Evolutionary conservation across 35 echinoderm and acorn worm genomes (phyloP).

Genomic region (Lytechinus variegatus): DNA sequence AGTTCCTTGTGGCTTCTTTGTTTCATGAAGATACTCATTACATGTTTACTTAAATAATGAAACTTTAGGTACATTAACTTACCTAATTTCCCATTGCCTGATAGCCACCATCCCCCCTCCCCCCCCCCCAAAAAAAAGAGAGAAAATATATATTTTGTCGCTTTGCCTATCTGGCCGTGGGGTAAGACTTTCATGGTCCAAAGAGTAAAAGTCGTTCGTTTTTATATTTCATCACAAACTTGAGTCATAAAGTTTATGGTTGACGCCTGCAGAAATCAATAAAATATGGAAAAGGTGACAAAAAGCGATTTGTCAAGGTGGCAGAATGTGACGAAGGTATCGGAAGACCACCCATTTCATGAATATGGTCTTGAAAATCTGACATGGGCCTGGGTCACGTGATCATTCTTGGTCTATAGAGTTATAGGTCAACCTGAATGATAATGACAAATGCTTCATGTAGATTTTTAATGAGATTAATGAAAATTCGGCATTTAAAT

Average conservation of each 20-base stretch:
- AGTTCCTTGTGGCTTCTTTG: not conserved
- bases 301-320: constrained; percentile 27
- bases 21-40: not conserved
- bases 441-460: too few relatives aligned
- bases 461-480: too few relatives aligned
- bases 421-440: too few relatives aligned
- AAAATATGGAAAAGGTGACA: not conserved
- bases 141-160: too few relatives aligned
- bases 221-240: not conserved
- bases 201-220: not conserved
- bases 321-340: not conserved
- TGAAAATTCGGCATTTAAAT: too few relatives aligned
- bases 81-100: too few relatives aligned
- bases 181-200: not conserved
- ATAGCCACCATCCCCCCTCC: not conserved
- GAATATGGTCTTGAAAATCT: not conserved
- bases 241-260: constrained; percentile 3
- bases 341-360: constrained; percentile 8
- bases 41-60: not conserved
- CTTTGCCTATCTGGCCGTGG: not conserved
- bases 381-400: not conserved
- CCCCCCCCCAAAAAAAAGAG: too few relatives aligned
- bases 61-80: not conserved
- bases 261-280: not conserved
- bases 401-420: too few relatives aligned